Conservation (phyloP, 2,113 vertebrate genomes). For the Saccopteryx leptura region DNA sequence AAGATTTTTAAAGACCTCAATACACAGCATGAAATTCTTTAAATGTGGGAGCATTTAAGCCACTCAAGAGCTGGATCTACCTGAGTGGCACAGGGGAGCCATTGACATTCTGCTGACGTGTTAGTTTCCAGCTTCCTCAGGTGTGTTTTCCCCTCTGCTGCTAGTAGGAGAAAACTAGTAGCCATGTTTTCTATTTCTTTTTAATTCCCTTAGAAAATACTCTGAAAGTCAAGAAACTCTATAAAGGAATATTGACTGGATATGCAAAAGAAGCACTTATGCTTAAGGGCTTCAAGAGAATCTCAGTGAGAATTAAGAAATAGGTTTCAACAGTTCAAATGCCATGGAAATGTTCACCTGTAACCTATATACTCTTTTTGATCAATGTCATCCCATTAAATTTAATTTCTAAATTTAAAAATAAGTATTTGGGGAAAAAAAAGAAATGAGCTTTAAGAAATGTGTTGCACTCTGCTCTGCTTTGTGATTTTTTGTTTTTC, state of each 20-base stretch:
- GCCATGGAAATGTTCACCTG: too few relatives aligned
- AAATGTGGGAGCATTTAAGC: neutral
- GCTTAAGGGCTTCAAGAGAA: neutral
- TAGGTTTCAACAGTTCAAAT: neutral
- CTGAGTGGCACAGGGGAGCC: neutral
- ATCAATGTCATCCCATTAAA: too few relatives aligned
- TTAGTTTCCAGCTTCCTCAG: neutral
- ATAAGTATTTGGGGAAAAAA: too few relatives aligned
- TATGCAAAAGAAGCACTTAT: neutral
- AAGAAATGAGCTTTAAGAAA: conserved; percentile 40
- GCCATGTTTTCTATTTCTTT: neutral
- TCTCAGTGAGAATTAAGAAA: conserved; percentile 28
- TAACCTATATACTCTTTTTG: too few relatives aligned
- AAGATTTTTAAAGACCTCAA: neutral
- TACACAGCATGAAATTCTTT: neutral
- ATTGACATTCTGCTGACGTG: neutral
- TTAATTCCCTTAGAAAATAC: neutral
- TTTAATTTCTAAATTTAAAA: too few relatives aligned
- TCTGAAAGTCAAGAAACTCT: neutral
- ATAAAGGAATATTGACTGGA: neutral
- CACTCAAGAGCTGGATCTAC: neutral
- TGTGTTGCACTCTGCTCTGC: neutral
- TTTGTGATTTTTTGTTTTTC: conserved; percentile 7
- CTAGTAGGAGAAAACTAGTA: neutral
- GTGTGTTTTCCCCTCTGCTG: neutral